Evolutionary conservation across 2,797 vertebrate genomes (phyloP).

Genomic region (Epinephelus awoara): DNA sequence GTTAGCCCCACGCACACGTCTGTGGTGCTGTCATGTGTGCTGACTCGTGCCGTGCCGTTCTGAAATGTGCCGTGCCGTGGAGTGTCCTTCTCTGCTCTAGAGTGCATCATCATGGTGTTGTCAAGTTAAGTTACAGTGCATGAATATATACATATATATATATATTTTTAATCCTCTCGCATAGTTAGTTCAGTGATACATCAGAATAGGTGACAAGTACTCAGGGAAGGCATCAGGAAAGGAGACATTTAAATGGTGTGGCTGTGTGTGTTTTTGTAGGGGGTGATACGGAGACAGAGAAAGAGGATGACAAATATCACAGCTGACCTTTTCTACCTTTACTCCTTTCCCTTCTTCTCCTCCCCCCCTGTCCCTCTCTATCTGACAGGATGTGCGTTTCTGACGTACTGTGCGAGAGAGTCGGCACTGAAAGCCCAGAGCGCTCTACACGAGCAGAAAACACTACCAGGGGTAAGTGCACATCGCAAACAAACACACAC

Average conservation of each 20-base stretch:
- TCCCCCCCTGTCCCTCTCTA: constrained; percentile 45
- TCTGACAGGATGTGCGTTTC: constrained; percentile 84
- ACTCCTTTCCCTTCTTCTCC: constrained; percentile 22
- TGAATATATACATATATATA: constrained; percentile 63
- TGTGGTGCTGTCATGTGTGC: constrained; percentile 81
- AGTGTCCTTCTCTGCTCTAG: constrained; percentile 77
- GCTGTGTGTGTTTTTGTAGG: constrained; percentile 52
- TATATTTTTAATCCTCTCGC: constrained; percentile 39
- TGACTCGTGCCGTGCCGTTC: constrained; percentile 80
- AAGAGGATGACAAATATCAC: constrained; percentile 51
- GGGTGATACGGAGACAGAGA: constrained; percentile 45
- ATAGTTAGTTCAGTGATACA: constrained; percentile 27
- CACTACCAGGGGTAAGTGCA: constrained; percentile 92
- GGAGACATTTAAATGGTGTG: constrained; percentile 47
- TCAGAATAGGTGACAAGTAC: constrained; percentile 49
- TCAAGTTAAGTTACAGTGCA: constrained; percentile 69
- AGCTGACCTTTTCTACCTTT: constrained; percentile 54
- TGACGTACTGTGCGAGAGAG: constrained; percentile 92
- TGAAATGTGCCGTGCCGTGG: constrained; percentile 78
- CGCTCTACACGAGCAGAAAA: constrained; percentile 94
- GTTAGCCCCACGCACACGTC: constrained; percentile 77
- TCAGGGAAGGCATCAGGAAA: constrained; percentile 47
- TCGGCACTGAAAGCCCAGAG: constrained; percentile 94
- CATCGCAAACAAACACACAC: constrained; percentile 53
- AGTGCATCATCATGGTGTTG: constrained; percentile 73